Evolutionary conservation across 2,113 vertebrate species (phyloP), one percentile per base, ranked within the genome.

Genomic region (Lutjanus erythropterus): DNA sequence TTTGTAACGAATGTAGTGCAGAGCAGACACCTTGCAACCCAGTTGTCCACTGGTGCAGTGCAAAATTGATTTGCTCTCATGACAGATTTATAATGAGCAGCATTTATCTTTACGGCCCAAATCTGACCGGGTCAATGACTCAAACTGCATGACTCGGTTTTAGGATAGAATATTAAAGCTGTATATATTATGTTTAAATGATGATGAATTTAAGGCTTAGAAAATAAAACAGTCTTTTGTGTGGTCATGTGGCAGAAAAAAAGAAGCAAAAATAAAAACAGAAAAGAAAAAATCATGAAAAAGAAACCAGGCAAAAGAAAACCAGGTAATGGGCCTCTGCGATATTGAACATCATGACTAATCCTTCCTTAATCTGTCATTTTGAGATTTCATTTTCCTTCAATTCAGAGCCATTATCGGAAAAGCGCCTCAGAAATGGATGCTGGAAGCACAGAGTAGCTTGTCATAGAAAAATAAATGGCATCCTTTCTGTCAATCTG

Each of bases 11-110:
- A 71, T 73, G 52, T 0, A 23, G 55, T 18, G 25, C 56, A 67
- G 42, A 44, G 67, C 46, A 71, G 75, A 84, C 52, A 67, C 64
- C 21, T 58, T 44, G 52, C 46, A 58, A 61, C 86, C 85, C 59
- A 84, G 80, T 64, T 88, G 41, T 79, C 78, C 78, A 77, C 47
- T 77, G 88, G 37, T 65, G 86, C 85, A 71, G 64, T 0, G 61
- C 25, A 60, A 46, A 78, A 86, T 61, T 74, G 47, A 84, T 87
- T 84, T 61, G 52, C 52, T 70, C 69, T 60, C 47, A 37, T 72
- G 75, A 71, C 66, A 58, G 62, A 49, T 81, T 41, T 21, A 8
- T 6, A 83, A 82, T 71, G 74, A 78, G 47, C 41, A 42, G 33
- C 67, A 85, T 88, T 85, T 77, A 86, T 88, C 75, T 75, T 79